Base-by-base conservation (phyloP, 2,797 vertebrate species). In the Thunnus albacares region DNA sequence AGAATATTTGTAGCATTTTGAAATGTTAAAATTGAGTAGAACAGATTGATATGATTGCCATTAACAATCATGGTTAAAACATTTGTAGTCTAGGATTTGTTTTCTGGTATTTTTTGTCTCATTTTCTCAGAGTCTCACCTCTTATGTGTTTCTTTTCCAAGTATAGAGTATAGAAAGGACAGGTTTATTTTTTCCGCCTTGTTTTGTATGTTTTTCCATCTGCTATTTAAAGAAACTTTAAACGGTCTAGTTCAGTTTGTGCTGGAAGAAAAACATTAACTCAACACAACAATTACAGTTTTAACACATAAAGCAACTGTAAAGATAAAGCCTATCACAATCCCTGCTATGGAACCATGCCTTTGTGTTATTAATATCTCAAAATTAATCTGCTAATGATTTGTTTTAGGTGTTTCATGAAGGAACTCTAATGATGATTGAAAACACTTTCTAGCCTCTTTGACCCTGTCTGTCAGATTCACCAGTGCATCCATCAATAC, bases 361-460 rank as follows among this genome's bases (percentile, higher is more conserved):
- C 81, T 45, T 30, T 30, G 28, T 30, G 28, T 30, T 30, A 3
- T 24, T 55, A 61, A 58, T 57, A 26, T 75, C 33, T 65, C 13
- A 7, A 13, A 72, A 30, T 30, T 30, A 30, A 30, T 71, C 38
- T 24, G 47, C 52, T 28, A 78, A 71, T 64, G 26, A 74, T 83
- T 73, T 75, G 22, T 67, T 84, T 61, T 24, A 70, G 66, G 64
- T 60, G 60, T 71, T 70, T 65, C 28, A 77, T 75, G 65, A 49
- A 57, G 72, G 33, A 69, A 35, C 30, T 33, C 30, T 6, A 33
- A 6, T 33, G 30, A 33, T 33, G 30, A 33, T 82, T 71, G 72
- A 87, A 87, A 76, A 52, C 62, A 69, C 71, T 70, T 73, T 71
- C 41, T 60, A 67, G 41, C 71, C 59, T 80, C 30, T 62, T 65